Evolutionary conservation across 2,797 vertebrate genomes (phyloP), one percentile per base, ranked within the genome.

Genomic region (Crenuchus spilurus): DNA sequence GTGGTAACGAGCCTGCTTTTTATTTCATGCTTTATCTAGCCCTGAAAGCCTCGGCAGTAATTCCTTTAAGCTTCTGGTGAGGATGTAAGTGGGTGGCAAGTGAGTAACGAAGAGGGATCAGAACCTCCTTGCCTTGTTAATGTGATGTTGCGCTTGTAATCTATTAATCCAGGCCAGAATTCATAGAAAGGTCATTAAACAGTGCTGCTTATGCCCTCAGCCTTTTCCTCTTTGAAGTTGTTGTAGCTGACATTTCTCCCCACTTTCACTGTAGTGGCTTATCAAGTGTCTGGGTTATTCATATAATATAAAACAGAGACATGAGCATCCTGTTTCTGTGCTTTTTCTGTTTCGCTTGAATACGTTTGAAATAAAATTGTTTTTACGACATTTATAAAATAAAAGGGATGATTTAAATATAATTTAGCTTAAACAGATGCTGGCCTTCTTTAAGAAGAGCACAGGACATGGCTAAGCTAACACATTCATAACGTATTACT

Each of bases 131-230:
- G 63, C 14, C 71, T 79, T 31, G 62, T 87, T 79, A 81, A 71
- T 58, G 37, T 61, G 69, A 77, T 72, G 74, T 77, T 60, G 55
- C 13, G 1, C 37, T 62, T 75, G 33, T 80, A 57, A 75, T 82
- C 57, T 73, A 24, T 35, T 81, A 78, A 82, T 82, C 66, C 65
- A 39, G 20, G 39, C 24, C 42, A 63, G 46, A 63, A 60, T 10
- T 33, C 54, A 60, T 20, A 18, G 18, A 63, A 22, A 63, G 18
- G 35, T 31, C 28, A 55, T 49, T 68, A 14, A 52, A 16, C 31
- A 24, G 6, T 6, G 9, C 16, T 26, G 6, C 28, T 72, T 37
- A 18, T 28, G 16, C 39, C 51, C 39, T 30, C 37, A 62, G 22
- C 10, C 35, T 18, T 30, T 18, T 55, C 26, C 51, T 55, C 66